Base-by-base conservation (phyloP, 2,888 invertebrate genomes). In the Nyleta sp. region DNA sequence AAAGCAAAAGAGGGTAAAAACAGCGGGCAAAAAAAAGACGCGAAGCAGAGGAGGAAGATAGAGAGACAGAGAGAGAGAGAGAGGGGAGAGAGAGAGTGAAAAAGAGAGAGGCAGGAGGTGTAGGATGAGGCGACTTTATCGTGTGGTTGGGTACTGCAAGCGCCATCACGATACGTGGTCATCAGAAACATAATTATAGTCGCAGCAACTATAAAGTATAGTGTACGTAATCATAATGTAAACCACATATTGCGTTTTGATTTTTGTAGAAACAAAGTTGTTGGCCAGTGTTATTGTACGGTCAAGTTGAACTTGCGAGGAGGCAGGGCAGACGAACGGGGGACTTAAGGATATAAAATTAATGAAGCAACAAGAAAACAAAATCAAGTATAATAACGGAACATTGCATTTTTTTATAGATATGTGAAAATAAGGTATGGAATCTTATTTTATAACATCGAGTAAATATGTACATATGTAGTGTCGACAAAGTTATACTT, bases 391-490 rank as follows among this genome's bases (percentile, higher is more conserved):
- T 44, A 48, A 70, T 46, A 55, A 22, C 50, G 31, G 38, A 68
- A 75, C 55, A 64, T 70, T 76, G 70, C 18, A 70, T 75, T 70
- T 76, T 75, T 76, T 76, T 76, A 76, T 76, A 76, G 76, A 76
- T 76, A 76, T 76, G 76, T 76, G 76, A 76, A 76, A 42, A 65
- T 64, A 71, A 57, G 48, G 76, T 71, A 65, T 71, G 71, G 18
- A 71, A 38, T 76, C 71, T 76, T 76, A 65, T 65, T 76, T 76
- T 76, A 76, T 76, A 76, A 76, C 71, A 71, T 65, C 76, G 46
- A 76, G 76, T 76, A 71, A 71, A 76, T 65, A 76, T 76, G 76
- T 76, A 76, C 70, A 76, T 76, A 76, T 76, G 76, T 76, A 76
- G 76, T 71, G 71, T 71, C 71, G 76, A 76, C 65, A 76, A 76